A percentile compares a stretch with the other conserved stretches of the same genome.
phyloP scores from a whole-genome alignment of 2,888 invertebrate species.

The Idaea straminata region DNA sequence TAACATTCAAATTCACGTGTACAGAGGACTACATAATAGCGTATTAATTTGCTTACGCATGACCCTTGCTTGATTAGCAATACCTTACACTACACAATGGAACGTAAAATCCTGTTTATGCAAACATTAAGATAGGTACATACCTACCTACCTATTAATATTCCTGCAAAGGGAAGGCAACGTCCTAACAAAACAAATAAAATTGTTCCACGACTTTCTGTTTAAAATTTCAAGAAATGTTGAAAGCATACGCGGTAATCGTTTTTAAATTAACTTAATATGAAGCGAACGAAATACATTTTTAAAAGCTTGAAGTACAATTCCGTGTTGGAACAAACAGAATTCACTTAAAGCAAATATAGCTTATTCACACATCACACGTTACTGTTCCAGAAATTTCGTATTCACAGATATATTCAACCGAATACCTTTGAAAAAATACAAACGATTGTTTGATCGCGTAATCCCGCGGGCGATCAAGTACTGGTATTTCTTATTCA shows the following conservation, averaged over 20 bases:
- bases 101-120: background rate
- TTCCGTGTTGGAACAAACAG: background rate
- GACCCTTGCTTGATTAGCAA: constrained; percentile 26
- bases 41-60: constrained; percentile 27
- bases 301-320: background rate
- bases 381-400: constrained; percentile 10
- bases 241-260: background rate
- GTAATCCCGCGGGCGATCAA: constrained; percentile 63
- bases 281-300: background rate
- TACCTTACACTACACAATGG: constrained; percentile 17
- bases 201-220: too few relatives aligned
- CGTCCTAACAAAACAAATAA: too few relatives aligned
- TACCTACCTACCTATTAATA: too few relatives aligned
- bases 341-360: constrained; percentile 4
- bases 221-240: background rate
- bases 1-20: constrained; percentile 45
- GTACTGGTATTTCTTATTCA: constrained; percentile 69
- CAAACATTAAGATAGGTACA: background rate
- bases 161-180: too few relatives aligned
- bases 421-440: constrained; percentile 38
- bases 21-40: constrained; percentile 25
- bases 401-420: constrained; percentile 16
- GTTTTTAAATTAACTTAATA: constrained; percentile 1
- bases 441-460: constrained; percentile 58
- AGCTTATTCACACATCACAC: constrained; percentile 27